phyloP scores from a whole-genome alignment of 2,113 vertebrate species.

The Phyllostomus discolor region DNA sequence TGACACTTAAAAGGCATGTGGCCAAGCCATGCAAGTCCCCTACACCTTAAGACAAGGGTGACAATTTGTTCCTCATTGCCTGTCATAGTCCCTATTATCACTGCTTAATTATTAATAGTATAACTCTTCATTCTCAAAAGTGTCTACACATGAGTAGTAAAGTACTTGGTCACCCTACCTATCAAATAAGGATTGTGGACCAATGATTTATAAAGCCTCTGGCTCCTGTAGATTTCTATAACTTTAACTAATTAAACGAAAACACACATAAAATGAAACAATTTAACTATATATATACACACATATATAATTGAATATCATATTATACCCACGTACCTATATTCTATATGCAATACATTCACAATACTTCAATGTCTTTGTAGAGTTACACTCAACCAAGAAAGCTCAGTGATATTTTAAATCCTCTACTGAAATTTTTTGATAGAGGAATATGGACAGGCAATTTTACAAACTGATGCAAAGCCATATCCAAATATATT shows the following conservation, averaged over 20 bases:
- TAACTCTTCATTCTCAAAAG: background rate
- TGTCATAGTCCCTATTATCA: background rate
- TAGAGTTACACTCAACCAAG: background rate
- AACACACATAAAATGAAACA: background rate
- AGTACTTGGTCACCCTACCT: background rate
- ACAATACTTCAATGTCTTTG: background rate
- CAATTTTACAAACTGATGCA: background rate
- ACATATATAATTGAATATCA: background rate
- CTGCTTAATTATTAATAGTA: background rate
- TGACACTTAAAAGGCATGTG: background rate
- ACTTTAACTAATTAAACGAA: background rate
- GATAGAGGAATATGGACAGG: background rate
- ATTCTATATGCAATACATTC: background rate
- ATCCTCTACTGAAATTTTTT: background rate
- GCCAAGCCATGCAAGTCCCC: background rate
- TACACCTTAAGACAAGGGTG: background rate
- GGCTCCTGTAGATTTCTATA: background rate
- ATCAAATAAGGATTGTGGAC: background rate
- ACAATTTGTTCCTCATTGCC: background rate
- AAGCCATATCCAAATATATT: background rate
- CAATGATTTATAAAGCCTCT: background rate
- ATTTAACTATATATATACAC: background rate
- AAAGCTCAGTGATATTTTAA: background rate
- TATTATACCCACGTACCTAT: background rate
- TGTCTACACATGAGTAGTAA: background rate